These are phyloP conservation scores for Carassius auratus DNA, from an alignment of 2,113 vertebrate species.

Conservation along the genomic window DNA sequence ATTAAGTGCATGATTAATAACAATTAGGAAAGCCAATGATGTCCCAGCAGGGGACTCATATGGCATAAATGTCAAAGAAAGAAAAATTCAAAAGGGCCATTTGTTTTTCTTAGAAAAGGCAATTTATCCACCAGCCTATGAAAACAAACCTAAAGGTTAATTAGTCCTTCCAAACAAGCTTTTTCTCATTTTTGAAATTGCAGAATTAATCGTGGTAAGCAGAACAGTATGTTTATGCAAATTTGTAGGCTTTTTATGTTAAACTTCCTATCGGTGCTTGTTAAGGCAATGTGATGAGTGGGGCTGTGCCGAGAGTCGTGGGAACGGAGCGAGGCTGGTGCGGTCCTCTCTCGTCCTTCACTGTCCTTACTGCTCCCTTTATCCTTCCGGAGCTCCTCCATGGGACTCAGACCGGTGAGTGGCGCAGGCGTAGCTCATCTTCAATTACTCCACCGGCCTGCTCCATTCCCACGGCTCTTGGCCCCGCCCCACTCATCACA, in stretches of 20 bases:
- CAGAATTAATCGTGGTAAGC: constrained; percentile 7
- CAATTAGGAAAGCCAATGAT: constrained; percentile 30
- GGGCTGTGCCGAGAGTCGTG: no score
- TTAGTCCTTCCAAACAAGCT: constrained; percentile 8
- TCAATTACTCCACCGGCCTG: no score
- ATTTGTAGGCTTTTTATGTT: constrained; percentile 1
- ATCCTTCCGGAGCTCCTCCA: no score
- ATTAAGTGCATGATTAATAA: constrained; percentile 23
- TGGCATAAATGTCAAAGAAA: constrained; percentile 31
- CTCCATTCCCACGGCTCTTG: no score
- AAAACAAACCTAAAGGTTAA: constrained; percentile 33
- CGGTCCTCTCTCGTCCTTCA: no score
- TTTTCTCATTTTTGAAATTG: not conserved
- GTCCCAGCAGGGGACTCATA: constrained; percentile 2
- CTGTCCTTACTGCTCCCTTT: no score
- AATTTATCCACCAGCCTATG: constrained; percentile 10
- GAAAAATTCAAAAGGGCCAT: not conserved
- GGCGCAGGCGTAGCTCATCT: no score
- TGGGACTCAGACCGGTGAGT: no score
- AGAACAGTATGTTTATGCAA: not conserved
- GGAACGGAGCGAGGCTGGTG: no score
- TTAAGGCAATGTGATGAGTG: no score
- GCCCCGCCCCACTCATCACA: no score
- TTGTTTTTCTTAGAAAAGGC: not conserved
- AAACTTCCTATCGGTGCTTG: not conserved